These are phyloP conservation scores for Lytechinus pictus DNA, from an alignment of 35 echinoderm and acorn worm species.

Conservation along the genomic window DNA sequence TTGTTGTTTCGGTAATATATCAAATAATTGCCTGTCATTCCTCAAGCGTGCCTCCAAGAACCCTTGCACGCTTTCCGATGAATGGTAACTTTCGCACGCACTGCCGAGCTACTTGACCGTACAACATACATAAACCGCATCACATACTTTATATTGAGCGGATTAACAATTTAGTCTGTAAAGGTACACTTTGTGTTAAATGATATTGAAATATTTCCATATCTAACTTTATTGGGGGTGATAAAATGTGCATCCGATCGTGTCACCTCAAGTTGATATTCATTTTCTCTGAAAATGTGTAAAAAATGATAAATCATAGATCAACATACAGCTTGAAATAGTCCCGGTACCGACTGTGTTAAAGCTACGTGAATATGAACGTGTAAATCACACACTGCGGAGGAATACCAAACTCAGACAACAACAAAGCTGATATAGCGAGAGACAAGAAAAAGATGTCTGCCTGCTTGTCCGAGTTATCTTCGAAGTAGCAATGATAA, in stretches of 20 bases:
- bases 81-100: constrained; percentile 49
- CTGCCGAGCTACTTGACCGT: constrained; percentile 29
- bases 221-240: no score
- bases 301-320: no score
- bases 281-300: no score
- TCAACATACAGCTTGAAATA: not conserved
- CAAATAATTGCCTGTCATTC: constrained; percentile 54
- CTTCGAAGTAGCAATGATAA: not conserved
- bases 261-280: no score
- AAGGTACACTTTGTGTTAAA: not conserved
- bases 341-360: not conserved
- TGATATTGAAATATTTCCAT: no score
- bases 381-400: constrained; percentile 15
- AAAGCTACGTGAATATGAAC: no score
- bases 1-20: constrained; percentile 52
- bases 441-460: constrained; percentile 46
- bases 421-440: constrained; percentile 23
- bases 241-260: no score
- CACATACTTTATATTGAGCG: constrained; percentile 14
- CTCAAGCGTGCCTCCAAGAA: constrained; percentile 26
- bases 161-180: constrained; percentile 20
- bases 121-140: not conserved
- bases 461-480: constrained; percentile 44
- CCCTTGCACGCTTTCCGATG: constrained; percentile 24
- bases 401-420: constrained; percentile 42